Evolutionary conservation across 2,797 vertebrate genomes (phyloP), one percentile per base, ranked within the genome.

Genomic region (Eupleurogrammus muticus): DNA sequence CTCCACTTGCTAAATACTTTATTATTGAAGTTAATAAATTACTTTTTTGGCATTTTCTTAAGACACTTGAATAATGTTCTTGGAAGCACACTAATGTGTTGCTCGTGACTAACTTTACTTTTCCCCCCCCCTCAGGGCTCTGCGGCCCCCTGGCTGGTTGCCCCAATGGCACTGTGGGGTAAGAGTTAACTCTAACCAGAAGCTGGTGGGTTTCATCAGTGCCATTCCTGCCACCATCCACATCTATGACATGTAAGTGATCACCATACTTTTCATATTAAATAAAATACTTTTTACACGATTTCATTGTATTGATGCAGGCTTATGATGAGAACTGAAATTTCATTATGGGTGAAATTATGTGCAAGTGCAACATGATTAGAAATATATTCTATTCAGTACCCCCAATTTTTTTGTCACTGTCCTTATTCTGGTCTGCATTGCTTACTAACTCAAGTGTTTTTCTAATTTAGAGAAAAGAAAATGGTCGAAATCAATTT

Each of bases 401-500:
- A n/a, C 21, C n/a, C n/a, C n/a, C n/a, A n/a, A n/a, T n/a, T n/a
- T n/a, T n/a, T 9, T 6, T 47, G 23, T 0, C 2, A 35, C 1
- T 17, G 34, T 4, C 19, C n/a, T 49, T 6, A 21, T 38, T 34
- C 8, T 19, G 35, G 21, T 20, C 24, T 13, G 8, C 17, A 16
- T 40, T 55, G 40, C 10, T 58, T 72, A 23, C 20, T 28, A 47
- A 1, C 20, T 69, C 38, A 54, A 36, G 28, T 0, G 11, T 20
- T 24, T 0, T 13, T 1, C 3, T 49, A 53, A 53, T 28, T 69
- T 69, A 99, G 98, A 86, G 95, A 97, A 78, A 99, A 99, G 93
- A 98, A 96, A 91, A 99, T 99, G 98, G 98, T 99, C 51, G 98
- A 99, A 92, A 99, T 99, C 79, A 99, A 99, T 77, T 99, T 99